Evolutionary conservation across 2,797 vertebrate species (phyloP).

Genomic region (Bovichtus variegatus): DNA sequence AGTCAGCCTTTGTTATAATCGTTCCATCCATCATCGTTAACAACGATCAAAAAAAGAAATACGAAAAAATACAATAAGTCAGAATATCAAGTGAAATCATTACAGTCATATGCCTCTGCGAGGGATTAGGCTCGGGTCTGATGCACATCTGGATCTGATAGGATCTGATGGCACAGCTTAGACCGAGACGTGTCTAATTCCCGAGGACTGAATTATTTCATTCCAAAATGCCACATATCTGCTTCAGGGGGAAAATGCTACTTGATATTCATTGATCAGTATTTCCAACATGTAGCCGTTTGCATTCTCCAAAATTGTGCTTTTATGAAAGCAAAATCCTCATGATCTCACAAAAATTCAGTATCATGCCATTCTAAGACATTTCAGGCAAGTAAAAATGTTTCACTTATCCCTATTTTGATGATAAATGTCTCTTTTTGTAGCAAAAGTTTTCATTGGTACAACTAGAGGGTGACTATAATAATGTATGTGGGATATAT

Average conservation of each 20-base stretch:
- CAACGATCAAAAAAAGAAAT: constrained; percentile 31
- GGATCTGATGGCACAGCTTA: constrained; percentile 80
- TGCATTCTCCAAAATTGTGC: constrained; percentile 57
- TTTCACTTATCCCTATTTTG: constrained; percentile 41
- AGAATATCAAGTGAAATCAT: constrained; percentile 63
- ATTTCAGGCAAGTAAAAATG: constrained; percentile 55
- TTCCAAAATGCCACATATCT: constrained; percentile 78
- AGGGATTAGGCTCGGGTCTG: constrained; percentile 67
- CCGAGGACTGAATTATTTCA: constrained; percentile 75
- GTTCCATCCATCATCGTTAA: constrained; percentile 1
- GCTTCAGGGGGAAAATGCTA: constrained; percentile 64
- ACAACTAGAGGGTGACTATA: not conserved
- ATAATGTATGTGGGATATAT: not conserved
- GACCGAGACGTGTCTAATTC: constrained; percentile 81
- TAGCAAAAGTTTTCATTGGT: not conserved
- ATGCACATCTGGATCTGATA: constrained; percentile 80
- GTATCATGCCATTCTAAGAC: constrained; percentile 46
- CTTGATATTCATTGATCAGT: constrained; percentile 78
- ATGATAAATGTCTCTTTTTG: constrained; percentile 24
- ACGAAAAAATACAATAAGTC: constrained; percentile 33
- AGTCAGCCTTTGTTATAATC: constrained; percentile 12
- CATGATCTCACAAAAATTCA: constrained; percentile 53
- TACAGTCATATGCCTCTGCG: constrained; percentile 59
- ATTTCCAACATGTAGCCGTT: constrained; percentile 65
- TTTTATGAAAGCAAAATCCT: constrained; percentile 71